Evolutionary conservation across 2,797 vertebrate genomes (phyloP), one percentile per base, ranked within the genome.

Genomic region (Fringilla coelebs): DNA sequence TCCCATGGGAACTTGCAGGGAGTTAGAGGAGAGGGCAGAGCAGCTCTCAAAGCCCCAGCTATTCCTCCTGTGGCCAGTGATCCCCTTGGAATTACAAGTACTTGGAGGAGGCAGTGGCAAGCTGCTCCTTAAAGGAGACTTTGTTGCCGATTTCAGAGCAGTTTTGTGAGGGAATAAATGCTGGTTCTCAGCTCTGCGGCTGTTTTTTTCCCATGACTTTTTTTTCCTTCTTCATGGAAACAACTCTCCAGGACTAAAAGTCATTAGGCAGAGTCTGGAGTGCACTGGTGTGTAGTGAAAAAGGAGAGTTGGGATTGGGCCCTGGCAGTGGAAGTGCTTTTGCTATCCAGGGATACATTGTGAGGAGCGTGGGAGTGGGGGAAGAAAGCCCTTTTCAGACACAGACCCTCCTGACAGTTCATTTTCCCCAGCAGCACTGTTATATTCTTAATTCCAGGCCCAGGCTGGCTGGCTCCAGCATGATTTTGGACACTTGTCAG

Each of bases 381-480:
- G 49, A 43, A 62, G 18, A 78, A 89, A 63, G n/a, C 54, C 8
- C 43, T 92, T 67, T 90, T 41, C 58, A 8, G 6, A 41, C 34
- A 22, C 43, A 45, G 34, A 45, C 15, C 40, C 20, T 38, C 29
- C 75, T 51, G 68, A 11, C 48, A 73, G 43, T n/a, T 55, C 12
- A 52, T 67, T 17, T 49, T 20, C 36, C 55, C 48, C 36, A 65
- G 49, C 68, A 89, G 18, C 40, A 29, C 60, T 32, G 34, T 48
- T 45, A 9, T n/a, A 31, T 29, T 31, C 14, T 29, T 6, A 20
- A 67, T 80, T 95, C 41, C 90, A 98, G 98, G 96, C 97, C 9
- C 98, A 98, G 92, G 98, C 98, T 26, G 98, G 98, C 68, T 98
- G 98, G 98, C 97, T 98, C 4, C 98, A 98, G 94, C 98, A 98